These are phyloP conservation scores for Neopipo cinnamomea DNA, from an alignment of 2,113 vertebrate species.

Conservation along the genomic window DNA sequence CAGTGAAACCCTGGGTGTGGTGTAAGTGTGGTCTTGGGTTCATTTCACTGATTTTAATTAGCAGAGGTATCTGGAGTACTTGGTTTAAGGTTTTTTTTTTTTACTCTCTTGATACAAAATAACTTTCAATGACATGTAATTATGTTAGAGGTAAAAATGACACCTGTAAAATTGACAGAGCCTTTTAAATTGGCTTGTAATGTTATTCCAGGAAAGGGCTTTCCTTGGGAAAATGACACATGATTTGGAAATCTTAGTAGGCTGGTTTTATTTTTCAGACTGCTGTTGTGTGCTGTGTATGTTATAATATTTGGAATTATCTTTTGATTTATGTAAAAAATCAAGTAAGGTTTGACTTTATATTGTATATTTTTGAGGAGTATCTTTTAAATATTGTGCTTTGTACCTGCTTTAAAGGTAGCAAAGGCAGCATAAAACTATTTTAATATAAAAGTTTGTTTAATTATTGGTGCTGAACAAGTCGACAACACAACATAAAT, in stretches of 20 bases:
- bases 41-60: not conserved
- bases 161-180: not conserved
- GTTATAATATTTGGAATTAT: conserved; percentile 35
- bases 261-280: not conserved
- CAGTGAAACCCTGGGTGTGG: not conserved
- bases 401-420: conserved; percentile 25
- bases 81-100: not conserved
- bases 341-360: not conserved
- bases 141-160: not conserved
- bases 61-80: not conserved
- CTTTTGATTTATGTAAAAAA: not conserved
- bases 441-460: not conserved
- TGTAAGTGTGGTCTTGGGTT: not conserved
- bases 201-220: not conserved
- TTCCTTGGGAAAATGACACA: not conserved
- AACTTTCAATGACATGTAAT: not conserved
- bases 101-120: not conserved
- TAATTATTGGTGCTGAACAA: conserved; percentile 57
- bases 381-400: conserved; percentile 6
- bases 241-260: not conserved
- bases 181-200: not conserved
- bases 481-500: not conserved
- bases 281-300: not conserved
- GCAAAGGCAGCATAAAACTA: not conserved
- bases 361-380: not conserved